Conservation (phyloP, 2,797 vertebrate genomes). For the Liasis olivaceus region DNA sequence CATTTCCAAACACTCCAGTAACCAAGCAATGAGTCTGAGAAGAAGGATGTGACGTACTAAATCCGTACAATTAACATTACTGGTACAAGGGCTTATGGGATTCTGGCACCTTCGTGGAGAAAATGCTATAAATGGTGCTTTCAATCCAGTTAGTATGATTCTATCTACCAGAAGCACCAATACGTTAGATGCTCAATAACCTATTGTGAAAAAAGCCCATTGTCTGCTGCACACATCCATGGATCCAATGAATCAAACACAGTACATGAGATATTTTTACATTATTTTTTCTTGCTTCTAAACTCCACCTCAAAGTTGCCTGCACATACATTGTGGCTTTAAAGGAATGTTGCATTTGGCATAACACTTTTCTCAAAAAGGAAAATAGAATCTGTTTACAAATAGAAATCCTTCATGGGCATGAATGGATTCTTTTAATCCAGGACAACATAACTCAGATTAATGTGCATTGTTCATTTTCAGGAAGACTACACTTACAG, state of each 20-base stretch:
- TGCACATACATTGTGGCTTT: background rate
- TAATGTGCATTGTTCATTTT: background rate
- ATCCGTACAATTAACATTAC: background rate
- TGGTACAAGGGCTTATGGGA: background rate
- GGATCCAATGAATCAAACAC: no score
- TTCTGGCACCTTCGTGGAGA: background rate
- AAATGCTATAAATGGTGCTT: background rate
- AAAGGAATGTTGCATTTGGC: background rate
- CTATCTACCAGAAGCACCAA: background rate
- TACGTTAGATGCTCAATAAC: background rate
- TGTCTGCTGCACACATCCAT: no score
- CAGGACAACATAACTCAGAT: background rate
- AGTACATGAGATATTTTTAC: background rate
- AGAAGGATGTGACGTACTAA: background rate
- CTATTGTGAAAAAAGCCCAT: background rate
- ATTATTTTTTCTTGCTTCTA: background rate
- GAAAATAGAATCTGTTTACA: background rate
- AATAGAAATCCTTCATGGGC: background rate
- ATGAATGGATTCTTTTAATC: background rate
- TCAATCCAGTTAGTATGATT: background rate
- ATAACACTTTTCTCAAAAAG: background rate
- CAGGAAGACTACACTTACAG: background rate
- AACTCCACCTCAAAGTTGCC: background rate
- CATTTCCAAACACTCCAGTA: background rate
- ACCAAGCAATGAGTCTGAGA: background rate